These are phyloP conservation scores for Drosophila birchii DNA, from an alignment of 2,888 invertebrate genomes.

Conservation along the genomic window DNA sequence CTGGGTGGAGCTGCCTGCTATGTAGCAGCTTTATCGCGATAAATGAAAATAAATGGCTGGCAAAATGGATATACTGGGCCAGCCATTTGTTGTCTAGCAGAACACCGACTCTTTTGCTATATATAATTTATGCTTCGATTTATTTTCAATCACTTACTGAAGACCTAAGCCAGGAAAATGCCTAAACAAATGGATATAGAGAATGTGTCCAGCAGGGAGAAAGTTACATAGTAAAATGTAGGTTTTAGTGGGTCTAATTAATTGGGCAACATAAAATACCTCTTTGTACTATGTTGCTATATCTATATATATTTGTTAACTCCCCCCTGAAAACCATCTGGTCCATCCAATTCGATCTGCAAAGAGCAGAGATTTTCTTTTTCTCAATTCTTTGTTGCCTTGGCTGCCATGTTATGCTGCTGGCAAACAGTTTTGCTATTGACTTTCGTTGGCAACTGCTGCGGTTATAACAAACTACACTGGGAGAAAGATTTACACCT, in stretches of 20 bases:
- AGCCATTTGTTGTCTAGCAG: constrained; percentile 58
- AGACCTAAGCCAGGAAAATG: neutral
- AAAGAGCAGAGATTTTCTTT: neutral
- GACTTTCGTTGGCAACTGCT: constrained; percentile 65
- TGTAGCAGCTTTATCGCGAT: constrained; percentile 56
- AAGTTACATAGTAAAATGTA: neutral
- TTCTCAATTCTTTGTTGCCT: constrained; percentile 17
- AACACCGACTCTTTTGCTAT: constrained; percentile 56
- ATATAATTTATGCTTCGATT: constrained; percentile 69
- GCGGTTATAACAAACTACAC: constrained; percentile 30
- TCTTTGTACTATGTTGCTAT: neutral
- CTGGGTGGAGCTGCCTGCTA: constrained; percentile 6
- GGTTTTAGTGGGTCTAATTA: neutral
- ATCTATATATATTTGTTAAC: neutral
- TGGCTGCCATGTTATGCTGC: constrained; percentile 50
- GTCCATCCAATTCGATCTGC: constrained; percentile 12
- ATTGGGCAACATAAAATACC: neutral
- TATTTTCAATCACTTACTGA: constrained; percentile 47
- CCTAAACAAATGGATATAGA: neutral
- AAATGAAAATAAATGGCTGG: constrained; percentile 65
- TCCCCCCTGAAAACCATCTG: neutral
- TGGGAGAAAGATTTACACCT: neutral
- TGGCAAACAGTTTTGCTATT: constrained; percentile 70
- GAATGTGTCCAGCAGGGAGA: neutral
- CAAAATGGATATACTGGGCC: constrained; percentile 35